Evolutionary conservation across 2,797 vertebrate genomes (phyloP), one percentile per base, ranked within the genome.

Genomic region (Argyrosomus regius): DNA sequence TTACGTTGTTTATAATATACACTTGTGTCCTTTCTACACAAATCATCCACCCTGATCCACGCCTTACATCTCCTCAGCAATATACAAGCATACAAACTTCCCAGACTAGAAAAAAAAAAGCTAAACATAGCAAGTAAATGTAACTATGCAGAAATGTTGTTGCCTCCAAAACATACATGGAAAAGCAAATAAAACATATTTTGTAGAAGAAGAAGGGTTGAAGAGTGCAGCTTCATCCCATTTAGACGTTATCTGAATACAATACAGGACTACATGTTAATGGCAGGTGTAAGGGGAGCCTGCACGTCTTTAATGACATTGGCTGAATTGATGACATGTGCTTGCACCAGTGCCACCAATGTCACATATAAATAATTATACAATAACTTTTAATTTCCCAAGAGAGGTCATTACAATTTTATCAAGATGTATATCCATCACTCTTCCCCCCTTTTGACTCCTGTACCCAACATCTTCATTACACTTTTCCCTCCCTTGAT

Each of bases 301-400:
- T 4, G 31, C 20, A 4, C 60, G 77, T 59, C 13, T 83, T 75
- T 63, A 78, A 87, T 74, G 64, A 72, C 71, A 71, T 5, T 12
- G 31, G 67, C 14, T 49, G 31, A 68, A 70, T 28, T 74, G 65
- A 87, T 81, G 72, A 64, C 84, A 60, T 68, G 4, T 12, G 22
- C 63, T 63, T 49, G 59, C 68, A 43, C 52, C 75, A 48, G 54
- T 69, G 72, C 66, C 77, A 72, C 80, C 80, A 68, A 81, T 76
- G 75, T 86, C 81, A 82, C 62, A 72, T 80, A 78, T 81, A 85
- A 86, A 83, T 90, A 75, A 92, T 89, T 77, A 83, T 50, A 67
- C 48, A 59, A 81, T 88, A 86, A 86, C 69, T 83, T 88, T 87
- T 90, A 85, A 91, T 90, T 91, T 88, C 87, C 88, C 82, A 54